A percentile compares a stretch with the other conserved stretches of the same genome.
Evolutionary conservation across 1,140 invertebrate species (phyloP).

Genomic region (Drosophila grimshawi): DNA sequence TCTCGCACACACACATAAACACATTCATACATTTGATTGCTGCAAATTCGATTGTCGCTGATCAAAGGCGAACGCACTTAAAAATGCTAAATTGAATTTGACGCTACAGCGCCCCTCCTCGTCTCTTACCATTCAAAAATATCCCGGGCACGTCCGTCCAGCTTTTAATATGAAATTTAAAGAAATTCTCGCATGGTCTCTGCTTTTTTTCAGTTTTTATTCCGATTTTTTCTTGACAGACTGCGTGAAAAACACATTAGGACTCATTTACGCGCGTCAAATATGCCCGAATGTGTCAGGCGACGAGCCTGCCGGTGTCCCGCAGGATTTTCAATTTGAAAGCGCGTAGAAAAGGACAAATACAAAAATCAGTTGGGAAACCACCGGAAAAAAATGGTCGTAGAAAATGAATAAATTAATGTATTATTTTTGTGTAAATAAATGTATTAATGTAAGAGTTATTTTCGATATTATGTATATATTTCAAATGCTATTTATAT

Average conservation of each 20-base stretch:
- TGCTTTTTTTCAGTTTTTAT: slow-evolving; percentile 21
- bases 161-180: slow-evolving; percentile 59
- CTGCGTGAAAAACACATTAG: slow-evolving; percentile 79
- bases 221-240: slow-evolving; percentile 40
- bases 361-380: background rate
- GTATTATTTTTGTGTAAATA: too few species aligned
- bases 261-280: slow-evolving; percentile 77
- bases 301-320: slow-evolving; percentile 41
- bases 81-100: slow-evolving; percentile 84
- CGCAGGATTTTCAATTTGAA: slow-evolving; percentile 73
- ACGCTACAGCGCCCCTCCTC: slow-evolving; percentile 70
- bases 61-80: slow-evolving; percentile 84
- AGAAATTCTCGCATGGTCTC: slow-evolving; percentile 62
- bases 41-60: slow-evolving; percentile 83
- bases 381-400: background rate
- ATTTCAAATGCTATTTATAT: too few species aligned
- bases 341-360: slow-evolving; percentile 27
- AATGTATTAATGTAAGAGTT: too few species aligned
- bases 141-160: slow-evolving; percentile 31
- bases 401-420: too few species aligned
- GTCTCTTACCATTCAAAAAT: slow-evolving; percentile 7
- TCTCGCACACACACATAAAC: slow-evolving; percentile 13
- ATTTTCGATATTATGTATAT: too few species aligned
- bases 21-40: slow-evolving; percentile 67
- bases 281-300: slow-evolving; percentile 37